A percentile compares a stretch with the other conserved stretches of the same genome.
Evolutionary conservation across 2,113 vertebrate genomes (phyloP).

Genomic region (Hystrix cristata): DNA sequence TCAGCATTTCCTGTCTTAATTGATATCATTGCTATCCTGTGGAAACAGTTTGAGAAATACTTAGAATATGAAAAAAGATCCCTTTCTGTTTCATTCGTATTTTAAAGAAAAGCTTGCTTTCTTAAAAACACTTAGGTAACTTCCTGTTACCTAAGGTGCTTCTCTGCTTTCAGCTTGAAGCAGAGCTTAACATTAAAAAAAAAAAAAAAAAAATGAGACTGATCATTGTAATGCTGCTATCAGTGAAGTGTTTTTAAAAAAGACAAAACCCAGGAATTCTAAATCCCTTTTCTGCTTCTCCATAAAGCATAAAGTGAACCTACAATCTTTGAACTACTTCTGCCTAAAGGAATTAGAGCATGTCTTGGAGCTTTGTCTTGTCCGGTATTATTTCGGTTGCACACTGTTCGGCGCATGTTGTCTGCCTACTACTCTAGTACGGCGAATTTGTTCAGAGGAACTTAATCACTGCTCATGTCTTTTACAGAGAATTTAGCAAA

Average conservation of each 20-base stretch:
- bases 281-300: not conserved
- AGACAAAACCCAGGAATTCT: not conserved
- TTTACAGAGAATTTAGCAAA: conserved; percentile 98
- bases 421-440: not conserved
- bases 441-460: not conserved
- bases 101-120: conserved; percentile 13
- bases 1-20: not conserved
- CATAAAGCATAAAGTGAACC: not conserved
- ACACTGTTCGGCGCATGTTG: not conserved
- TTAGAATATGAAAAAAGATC: not conserved
- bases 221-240: not conserved
- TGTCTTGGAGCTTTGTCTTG: not conserved
- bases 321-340: not conserved
- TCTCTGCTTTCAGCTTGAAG: not conserved
- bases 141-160: not conserved
- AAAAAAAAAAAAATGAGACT: not conserved
- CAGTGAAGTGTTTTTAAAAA: conserved; percentile 44
- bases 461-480: conserved; percentile 71
- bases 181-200: not conserved
- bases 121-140: conserved; percentile 3
- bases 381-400: not conserved
- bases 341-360: not conserved
- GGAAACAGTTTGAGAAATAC: conserved; percentile 50
- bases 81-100: conserved; percentile 33
- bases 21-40: not conserved